Base-by-base conservation (phyloP, 2,888 invertebrate genomes). In the Dastarcus helophoroides region DNA sequence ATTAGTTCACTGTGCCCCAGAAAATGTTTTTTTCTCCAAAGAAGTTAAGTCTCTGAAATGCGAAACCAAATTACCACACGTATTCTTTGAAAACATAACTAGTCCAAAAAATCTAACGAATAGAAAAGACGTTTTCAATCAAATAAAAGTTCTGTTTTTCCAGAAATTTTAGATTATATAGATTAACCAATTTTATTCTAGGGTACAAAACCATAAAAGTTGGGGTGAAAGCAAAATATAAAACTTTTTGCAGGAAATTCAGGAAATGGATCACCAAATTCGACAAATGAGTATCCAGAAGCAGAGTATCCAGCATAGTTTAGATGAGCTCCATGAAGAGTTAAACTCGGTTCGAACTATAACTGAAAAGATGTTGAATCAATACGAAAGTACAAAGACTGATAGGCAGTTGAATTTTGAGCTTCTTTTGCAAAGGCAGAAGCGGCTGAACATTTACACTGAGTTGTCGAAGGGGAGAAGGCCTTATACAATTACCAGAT, bases 351-450 rank as follows among this genome's bases (percentile, higher is more conserved):
- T 31, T n/a, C 26, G 35, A 30, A 29, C 38, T 17, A 33, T 36
- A n/a, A 41, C 39, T n/a, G 39, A 40, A 29, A 16, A 26, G 8
- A 10, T 32, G 1, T 10, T 35, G 2, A 26, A 32, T 10, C 41
- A 43, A 29, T 38, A 50, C 5, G 56, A 63, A 27, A 44, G 51
- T 7, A 32, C 46, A 5, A 60, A 63, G 43, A 62, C 65, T 2
- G 60, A 65, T 28, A 56, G 64, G 16, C 56, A 58, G 19, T 34
- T 64, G 27, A 71, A 71, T 43, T 58, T 73, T 35, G 69, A 73
- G 48, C 51, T 66, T 32, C 47, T 84, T 11, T 69, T 83, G 1
- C 69, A 77, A 26, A 71, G 74, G 43, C 85, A 86, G 53, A 72
- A 76, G 15, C 73, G 78, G 38, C 71, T 76, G 15, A 71, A 65